Evolutionary conservation across 2,797 vertebrate genomes (phyloP), one percentile per base, ranked within the genome.

Genomic region (Telmatherina bonti): DNA sequence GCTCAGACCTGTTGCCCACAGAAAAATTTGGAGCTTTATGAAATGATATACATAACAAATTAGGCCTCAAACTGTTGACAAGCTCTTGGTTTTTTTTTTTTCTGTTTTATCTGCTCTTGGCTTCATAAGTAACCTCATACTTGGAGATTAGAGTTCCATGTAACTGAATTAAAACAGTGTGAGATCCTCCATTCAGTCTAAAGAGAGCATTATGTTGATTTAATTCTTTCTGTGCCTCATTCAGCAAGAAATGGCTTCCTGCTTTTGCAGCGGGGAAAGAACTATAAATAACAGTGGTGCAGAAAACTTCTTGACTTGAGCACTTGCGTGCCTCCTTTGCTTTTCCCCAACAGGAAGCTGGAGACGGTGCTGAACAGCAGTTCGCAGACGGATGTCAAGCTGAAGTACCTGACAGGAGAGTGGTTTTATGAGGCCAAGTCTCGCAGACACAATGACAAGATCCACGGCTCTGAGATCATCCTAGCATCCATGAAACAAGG

Each of bases 391-490:
- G 92, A 91, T 11, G 77, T 85, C 43, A 94, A 95, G 67, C 89
- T 96, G 7, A 99, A 97, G 93, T 96, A 96, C 78, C 94, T 98
- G 94, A 97, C 96, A 0, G 98, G 98, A 20, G 96, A 99, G 43
- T 99, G 98, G 98, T 99, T 99, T 93, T 99, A 99, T 31, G 95
- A 98, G 82, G 97, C 93, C 53, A 98, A 99, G 79, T 96, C 96
- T 1, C 97, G 88, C 83, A 94, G 98, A 70, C 98, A 99, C 91
- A 92, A 88, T 84, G 97, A 99, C 74, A 97, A 91, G 85, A 97
- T 97, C 80, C 96, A 99, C 0, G 98, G 97, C 49, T 95, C 97
- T 0, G 98, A 99, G 51, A 95, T 99, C 71, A 96, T 99, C 64
- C 87, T 96, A 88, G 97, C 97, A 36, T 99, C 98, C 49, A 97